These are phyloP conservation scores for Neomonachus schauinslandi DNA, from an alignment of 2,113 vertebrate species.

Conservation along the genomic window DNA sequence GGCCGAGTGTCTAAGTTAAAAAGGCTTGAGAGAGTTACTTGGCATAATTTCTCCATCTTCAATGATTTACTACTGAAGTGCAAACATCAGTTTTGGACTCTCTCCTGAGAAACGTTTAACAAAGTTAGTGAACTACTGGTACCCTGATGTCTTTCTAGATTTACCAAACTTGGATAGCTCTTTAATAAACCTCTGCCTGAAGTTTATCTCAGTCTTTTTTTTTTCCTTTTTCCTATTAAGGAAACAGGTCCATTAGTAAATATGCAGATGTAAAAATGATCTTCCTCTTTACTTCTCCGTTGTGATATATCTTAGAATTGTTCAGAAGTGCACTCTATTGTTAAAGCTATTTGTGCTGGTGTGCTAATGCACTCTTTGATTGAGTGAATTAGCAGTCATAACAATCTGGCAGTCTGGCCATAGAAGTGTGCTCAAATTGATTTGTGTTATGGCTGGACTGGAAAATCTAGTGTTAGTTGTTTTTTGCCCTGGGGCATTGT, in stretches of 20 bases:
- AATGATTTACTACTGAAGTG: constrained; percentile 69
- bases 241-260: constrained; percentile 66
- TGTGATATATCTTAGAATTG: constrained; percentile 80
- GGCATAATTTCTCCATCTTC: constrained; percentile 80
- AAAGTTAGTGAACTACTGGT: constrained; percentile 67
- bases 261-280: constrained; percentile 70
- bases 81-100: constrained; percentile 77
- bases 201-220: constrained; percentile 68
- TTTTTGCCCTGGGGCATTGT: constrained; percentile 89
- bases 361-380: constrained; percentile 89
- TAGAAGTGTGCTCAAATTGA: constrained; percentile 88
- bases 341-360: constrained; percentile 85
- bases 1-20: constrained; percentile 63
- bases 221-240: neutral
- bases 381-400: constrained; percentile 91
- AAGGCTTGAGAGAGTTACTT: constrained; percentile 74
- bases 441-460: constrained; percentile 89
- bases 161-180: constrained; percentile 77
- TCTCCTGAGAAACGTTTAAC: constrained; percentile 73
- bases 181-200: constrained; percentile 71
- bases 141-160: constrained; percentile 70
- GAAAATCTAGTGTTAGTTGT: constrained; percentile 89
- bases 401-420: constrained; percentile 89
- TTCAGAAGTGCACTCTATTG: constrained; percentile 82
- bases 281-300: constrained; percentile 66